Percentiles rank a stretch among this genome's conserved stretches.
Evolutionary conservation across 1,140 invertebrate species (phyloP).

Genomic region (Drosophila parabipectinata): DNA sequence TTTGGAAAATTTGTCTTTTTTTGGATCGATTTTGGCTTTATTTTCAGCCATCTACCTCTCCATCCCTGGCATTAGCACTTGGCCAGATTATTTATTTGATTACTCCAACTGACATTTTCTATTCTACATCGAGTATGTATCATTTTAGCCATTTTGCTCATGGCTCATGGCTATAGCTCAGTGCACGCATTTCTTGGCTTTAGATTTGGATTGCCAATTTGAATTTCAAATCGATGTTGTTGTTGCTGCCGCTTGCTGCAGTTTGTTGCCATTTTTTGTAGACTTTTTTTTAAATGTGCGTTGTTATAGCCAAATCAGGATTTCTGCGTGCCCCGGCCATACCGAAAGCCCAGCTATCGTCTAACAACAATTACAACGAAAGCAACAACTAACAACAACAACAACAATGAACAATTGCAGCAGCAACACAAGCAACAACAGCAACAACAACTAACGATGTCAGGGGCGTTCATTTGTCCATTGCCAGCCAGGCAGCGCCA

Average conservation of each 20-base stretch:
- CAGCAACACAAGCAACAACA: slow-evolving; percentile 28
- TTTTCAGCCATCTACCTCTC: slow-evolving; percentile 1
- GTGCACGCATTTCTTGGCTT: slow-evolving; percentile 78
- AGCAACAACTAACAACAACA: slow-evolving; percentile 35
- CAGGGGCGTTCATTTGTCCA: slow-evolving; percentile 81
- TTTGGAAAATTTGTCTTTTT: neutral
- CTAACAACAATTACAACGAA: slow-evolving; percentile 72
- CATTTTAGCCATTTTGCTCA: slow-evolving; percentile 57
- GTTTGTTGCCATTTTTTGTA: slow-evolving; percentile 7
- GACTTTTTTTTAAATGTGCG: slow-evolving; percentile 64
- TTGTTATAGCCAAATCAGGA: slow-evolving; percentile 81
- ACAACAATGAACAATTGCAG: slow-evolving; percentile 8
- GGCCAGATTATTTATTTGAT: slow-evolving; percentile 66
- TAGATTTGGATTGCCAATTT: slow-evolving; percentile 69
- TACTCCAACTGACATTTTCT: slow-evolving; percentile 71
- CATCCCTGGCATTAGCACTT: slow-evolving; percentile 59
- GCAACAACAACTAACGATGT: slow-evolving; percentile 71
- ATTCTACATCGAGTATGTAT: slow-evolving; percentile 48
- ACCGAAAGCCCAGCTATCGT: slow-evolving; percentile 34
- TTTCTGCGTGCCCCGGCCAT: slow-evolving; percentile 69
- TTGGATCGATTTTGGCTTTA: slow-evolving; percentile 1
- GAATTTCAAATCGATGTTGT: slow-evolving; percentile 69
- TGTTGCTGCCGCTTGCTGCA: slow-evolving; percentile 27
- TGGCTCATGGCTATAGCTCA: slow-evolving; percentile 64
- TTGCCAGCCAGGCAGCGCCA: slow-evolving; percentile 58